These are phyloP conservation scores for Hypena proboscidalis DNA, from an alignment of 2,888 invertebrate genomes.

Conservation along the genomic window DNA sequence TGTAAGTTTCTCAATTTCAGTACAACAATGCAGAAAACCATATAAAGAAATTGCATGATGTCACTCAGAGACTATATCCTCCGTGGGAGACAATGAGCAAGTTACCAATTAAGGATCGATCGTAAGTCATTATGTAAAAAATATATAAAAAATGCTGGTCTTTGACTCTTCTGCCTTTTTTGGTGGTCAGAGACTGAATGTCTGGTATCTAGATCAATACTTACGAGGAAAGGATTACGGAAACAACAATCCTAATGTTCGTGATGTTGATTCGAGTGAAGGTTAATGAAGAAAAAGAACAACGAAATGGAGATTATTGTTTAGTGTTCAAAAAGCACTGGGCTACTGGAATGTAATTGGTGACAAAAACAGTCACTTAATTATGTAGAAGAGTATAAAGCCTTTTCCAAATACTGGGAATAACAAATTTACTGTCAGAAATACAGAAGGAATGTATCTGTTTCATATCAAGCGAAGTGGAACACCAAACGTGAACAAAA, in stretches of 20 bases:
- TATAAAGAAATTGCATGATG: conserved; percentile 39
- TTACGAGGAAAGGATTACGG: too few species aligned
- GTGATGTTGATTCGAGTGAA: too few species aligned
- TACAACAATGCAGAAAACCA: conserved; percentile 23
- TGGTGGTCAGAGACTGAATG: background rate
- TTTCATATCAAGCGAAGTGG: conserved; percentile 40
- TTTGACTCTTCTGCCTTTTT: conserved; percentile 2
- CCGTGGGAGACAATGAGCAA: conserved; percentile 27
- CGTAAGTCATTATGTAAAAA: conserved; percentile 26
- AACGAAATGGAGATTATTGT: too few species aligned
- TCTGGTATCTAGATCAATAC: background rate
- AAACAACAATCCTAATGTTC: too few species aligned
- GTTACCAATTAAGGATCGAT: conserved; percentile 25
- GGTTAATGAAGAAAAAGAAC: too few species aligned
- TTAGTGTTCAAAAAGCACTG: too few species aligned
- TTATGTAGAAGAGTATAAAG: too few species aligned
- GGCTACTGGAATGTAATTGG: too few species aligned
- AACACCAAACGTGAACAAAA: conserved; percentile 47
- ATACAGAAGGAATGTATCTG: conserved; percentile 34
- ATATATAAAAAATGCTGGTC: conserved; percentile 10
- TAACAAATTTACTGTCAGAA: conserved; percentile 16
- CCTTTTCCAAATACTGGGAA: background rate
- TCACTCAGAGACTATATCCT: conserved; percentile 43
- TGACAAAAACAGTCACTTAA: too few species aligned
- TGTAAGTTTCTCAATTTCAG: conserved; percentile 18